Conservation (phyloP, 2,797 vertebrate species). For the Aeoliscus strigatus region DNA sequence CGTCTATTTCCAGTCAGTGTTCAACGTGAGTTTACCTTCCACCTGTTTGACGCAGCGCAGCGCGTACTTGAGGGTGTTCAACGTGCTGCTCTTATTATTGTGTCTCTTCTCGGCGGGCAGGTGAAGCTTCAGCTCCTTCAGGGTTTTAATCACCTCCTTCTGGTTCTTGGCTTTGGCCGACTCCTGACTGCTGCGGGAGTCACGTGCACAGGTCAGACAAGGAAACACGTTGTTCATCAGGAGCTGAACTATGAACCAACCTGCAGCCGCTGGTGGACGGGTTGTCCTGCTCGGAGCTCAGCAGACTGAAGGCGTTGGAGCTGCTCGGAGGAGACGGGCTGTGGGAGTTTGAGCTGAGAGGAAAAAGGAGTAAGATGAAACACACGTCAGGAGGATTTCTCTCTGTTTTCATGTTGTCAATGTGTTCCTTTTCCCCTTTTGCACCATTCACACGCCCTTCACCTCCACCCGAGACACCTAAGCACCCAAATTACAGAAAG, state of each 20-base stretch:
- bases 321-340: conserved; percentile 77
- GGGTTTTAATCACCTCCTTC: conserved; percentile 85
- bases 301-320: conserved; percentile 83
- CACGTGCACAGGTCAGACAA: conserved; percentile 16
- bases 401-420: no score
- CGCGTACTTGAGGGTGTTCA: conserved; percentile 87
- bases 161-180: conserved; percentile 89
- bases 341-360: conserved; percentile 75
- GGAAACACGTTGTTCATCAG: no score
- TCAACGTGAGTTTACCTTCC: conserved; percentile 77
- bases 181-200: conserved; percentile 81
- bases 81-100: conserved; percentile 82
- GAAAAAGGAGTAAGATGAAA: conserved; percentile 4
- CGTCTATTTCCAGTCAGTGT: no score
- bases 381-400: not conserved
- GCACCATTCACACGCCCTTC: not conserved
- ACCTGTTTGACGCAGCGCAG: conserved; percentile 93
- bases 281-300: conserved; percentile 86
- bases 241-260: no score
- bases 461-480: not conserved
- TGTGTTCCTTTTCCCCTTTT: no score
- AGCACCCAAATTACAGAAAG: not conserved
- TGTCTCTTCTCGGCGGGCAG: conserved; percentile 84
- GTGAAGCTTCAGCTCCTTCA: conserved; percentile 87
- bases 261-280: conserved; percentile 89